A percentile compares a stretch with the other conserved stretches of the same genome.
phyloP scores from a whole-genome alignment of 2,797 vertebrate genomes.

The Otus scops region DNA sequence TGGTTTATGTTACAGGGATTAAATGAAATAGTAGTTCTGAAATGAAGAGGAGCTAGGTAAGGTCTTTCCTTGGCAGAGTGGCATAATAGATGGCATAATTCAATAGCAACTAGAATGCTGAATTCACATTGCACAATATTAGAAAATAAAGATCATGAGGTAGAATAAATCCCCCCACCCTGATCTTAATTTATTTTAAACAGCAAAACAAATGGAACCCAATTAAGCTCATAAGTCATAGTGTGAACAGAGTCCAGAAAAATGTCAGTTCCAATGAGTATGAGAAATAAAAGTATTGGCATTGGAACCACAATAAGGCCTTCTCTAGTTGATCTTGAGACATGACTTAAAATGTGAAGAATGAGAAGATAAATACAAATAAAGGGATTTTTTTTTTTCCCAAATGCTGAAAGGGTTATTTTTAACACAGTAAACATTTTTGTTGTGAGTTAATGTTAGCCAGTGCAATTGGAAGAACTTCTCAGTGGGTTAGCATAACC shows the following conservation, averaged over 20 bases:
- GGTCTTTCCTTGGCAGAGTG: neutral
- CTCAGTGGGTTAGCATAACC: neutral
- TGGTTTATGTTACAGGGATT: neutral
- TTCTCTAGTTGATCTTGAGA: conserved; percentile 23
- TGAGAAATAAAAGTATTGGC: conserved; percentile 33
- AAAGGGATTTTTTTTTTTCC: neutral
- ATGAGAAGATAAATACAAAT: conserved; percentile 47
- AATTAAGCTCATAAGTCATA: conserved; percentile 30
- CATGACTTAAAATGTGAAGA: conserved; percentile 53
- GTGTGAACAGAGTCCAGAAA: conserved; percentile 18
- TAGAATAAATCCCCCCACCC: neutral
- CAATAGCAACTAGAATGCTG: neutral
- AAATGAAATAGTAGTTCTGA: neutral
- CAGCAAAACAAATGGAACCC: conserved; percentile 48
- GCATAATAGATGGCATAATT: neutral
- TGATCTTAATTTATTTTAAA: conserved; percentile 37
- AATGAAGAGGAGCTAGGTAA: neutral
- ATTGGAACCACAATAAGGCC: conserved; percentile 7
- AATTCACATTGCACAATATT: neutral
- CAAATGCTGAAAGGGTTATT: conserved; percentile 33
- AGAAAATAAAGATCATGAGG: neutral
- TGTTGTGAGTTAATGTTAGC: neutral
- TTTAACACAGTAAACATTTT: conserved; percentile 28
- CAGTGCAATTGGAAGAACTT: neutral
- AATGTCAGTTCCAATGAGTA: conserved; percentile 32